Base-by-base conservation (phyloP, 2,113 vertebrate genomes). In the Fregetta grallaria region DNA sequence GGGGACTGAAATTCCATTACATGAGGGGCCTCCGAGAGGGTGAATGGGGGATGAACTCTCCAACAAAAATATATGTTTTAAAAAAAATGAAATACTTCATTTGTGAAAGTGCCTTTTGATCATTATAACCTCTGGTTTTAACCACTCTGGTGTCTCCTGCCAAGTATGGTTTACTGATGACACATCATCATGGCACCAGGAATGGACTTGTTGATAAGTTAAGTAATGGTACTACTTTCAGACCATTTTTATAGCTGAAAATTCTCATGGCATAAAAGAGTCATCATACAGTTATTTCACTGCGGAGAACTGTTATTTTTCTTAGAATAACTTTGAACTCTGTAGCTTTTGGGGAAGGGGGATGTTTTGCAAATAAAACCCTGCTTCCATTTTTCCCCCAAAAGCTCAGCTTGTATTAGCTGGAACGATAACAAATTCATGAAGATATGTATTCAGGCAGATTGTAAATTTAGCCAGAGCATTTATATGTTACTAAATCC, bases 321-420 rank as follows among this genome's bases (percentile, higher is more conserved):
- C 92, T 94, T 87, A 96, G 84, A 90, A 82, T 85, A 94, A 91
- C 83, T 95, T 86, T 89, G 68, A 96, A 62, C 67, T 93, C 50
- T 70, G 59, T 77, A 94, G 79, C 76, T 85, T 91, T 85, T 87
- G 49, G 76, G 73, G 73, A 91, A 78, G 10, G 34, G 36, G 25
- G 32, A 32, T 71, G 76, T 88, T 96, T 96, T 91, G 91, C 56
- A 86, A 91, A 65, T 67, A 78, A 75, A 92, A 58, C 38, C 25
- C 23, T 82, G 27, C 58, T 91, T 94, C 88, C 59, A 77, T 89
- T 89, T 65, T 94, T 90, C 65, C 75, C 49, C 58, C 7, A 55
- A 79, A 96, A 80, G 36, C 75, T 86, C 58, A 70, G 53, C 32
- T 73, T 85, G 15, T 22, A 70, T 94, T 68, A 87, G 49, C 71